Percentiles rank a stretch among this genome's conserved stretches.
phyloP scores from a whole-genome alignment of 2,888 invertebrate species.

The Caenorhabditis becei region DNA sequence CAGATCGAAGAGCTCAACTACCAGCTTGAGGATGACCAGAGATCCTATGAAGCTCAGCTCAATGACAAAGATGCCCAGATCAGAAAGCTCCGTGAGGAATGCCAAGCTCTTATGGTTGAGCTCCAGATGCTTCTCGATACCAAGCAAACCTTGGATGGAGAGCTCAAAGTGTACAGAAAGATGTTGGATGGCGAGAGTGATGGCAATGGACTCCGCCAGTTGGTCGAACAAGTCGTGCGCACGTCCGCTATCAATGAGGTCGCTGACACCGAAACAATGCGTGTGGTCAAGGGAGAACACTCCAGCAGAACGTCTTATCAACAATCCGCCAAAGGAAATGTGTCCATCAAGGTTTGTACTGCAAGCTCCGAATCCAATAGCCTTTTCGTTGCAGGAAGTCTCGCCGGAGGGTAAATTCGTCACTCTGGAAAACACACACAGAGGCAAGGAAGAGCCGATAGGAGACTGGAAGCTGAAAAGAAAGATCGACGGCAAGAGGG shows the following conservation, averaged over 20 bases:
- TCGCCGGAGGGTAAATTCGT: slow-evolving; percentile 83
- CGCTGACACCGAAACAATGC: slow-evolving; percentile 74
- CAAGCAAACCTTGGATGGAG: slow-evolving; percentile 84
- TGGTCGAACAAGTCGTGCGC: slow-evolving; percentile 81
- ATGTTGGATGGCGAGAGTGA: slow-evolving; percentile 84
- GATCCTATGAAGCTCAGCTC: slow-evolving; percentile 82
- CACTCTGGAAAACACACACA: slow-evolving; percentile 79
- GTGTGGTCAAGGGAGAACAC: slow-evolving; percentile 83
- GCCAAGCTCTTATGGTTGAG: slow-evolving; percentile 83
- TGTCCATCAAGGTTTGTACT: slow-evolving; percentile 81
- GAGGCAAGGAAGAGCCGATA: slow-evolving; percentile 77
- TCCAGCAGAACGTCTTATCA: slow-evolving; percentile 84
- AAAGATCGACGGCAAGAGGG: slow-evolving; percentile 81
- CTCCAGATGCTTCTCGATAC: slow-evolving; percentile 83
- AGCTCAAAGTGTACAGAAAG: slow-evolving; percentile 85
- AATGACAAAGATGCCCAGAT: slow-evolving; percentile 82
- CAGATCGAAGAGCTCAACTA: slow-evolving; percentile 83
- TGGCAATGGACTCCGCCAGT: slow-evolving; percentile 81
- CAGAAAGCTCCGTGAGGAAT: slow-evolving; percentile 82
- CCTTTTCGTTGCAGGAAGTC: slow-evolving; percentile 79
- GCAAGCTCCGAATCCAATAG: neutral
- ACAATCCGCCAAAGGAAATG: slow-evolving; percentile 83
- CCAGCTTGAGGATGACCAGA: slow-evolving; percentile 82
- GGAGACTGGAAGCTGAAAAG: slow-evolving; percentile 82
- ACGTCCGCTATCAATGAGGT: slow-evolving; percentile 79